Evolutionary conservation across 1,140 invertebrate species (phyloP).

Genomic region (Calosoma granatense): DNA sequence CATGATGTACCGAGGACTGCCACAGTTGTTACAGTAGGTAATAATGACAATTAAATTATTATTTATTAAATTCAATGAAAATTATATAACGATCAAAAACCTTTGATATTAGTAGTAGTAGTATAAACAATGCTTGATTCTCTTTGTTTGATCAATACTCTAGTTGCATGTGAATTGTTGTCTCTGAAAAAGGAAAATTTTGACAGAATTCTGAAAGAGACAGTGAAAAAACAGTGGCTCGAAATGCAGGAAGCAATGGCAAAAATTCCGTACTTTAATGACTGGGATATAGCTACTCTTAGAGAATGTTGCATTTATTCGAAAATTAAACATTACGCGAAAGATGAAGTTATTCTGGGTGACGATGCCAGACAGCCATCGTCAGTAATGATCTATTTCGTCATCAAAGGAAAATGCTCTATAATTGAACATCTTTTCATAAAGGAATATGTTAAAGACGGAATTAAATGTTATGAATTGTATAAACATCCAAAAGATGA

Average conservation of each 20-base stretch:
- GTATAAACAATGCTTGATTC: background rate
- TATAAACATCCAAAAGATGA: background rate
- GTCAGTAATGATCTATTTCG: slow-evolving; percentile 44
- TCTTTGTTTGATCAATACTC: slow-evolving; percentile 11
- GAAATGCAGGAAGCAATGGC: slow-evolving; percentile 44
- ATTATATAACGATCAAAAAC: background rate
- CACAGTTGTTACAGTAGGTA: slow-evolving; percentile 44
- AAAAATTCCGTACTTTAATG: slow-evolving; percentile 52
- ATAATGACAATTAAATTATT: slow-evolving; percentile 15
- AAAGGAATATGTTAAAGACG: background rate
- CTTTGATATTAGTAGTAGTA: slow-evolving; percentile 6
- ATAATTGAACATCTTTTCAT: slow-evolving; percentile 33
- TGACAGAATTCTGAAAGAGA: slow-evolving; percentile 43
- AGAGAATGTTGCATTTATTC: slow-evolving; percentile 53
- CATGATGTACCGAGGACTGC: slow-evolving; percentile 45
- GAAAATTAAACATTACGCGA: slow-evolving; percentile 43
- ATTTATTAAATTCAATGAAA: too few relatives aligned
- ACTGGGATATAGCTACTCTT: slow-evolving; percentile 42
- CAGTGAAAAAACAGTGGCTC: slow-evolving; percentile 48
- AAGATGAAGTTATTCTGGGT: slow-evolving; percentile 48
- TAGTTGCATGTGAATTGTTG: slow-evolving; percentile 43
- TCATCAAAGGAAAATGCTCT: slow-evolving; percentile 48
- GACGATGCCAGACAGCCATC: slow-evolving; percentile 49
- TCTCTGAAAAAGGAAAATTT: slow-evolving; percentile 43
- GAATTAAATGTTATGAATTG: background rate